Evolutionary conservation across 2,888 invertebrate species (phyloP).

Genomic region (Furcula furcula): DNA sequence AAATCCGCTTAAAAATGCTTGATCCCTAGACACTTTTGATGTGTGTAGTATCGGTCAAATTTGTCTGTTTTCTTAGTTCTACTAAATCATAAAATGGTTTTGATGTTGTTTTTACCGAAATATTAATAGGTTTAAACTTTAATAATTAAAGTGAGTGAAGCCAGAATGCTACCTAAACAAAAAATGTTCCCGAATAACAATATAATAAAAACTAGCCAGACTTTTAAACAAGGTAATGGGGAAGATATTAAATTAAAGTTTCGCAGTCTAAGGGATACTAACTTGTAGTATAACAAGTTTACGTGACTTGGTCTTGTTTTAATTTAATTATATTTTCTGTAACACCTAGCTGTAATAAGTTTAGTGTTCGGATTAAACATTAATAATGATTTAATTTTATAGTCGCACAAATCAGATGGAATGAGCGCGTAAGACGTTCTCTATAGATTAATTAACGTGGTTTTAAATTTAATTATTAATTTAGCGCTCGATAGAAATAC

Average conservation of each 20-base stretch:
- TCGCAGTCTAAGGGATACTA: constrained; percentile 3
- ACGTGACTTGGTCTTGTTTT: constrained; percentile 6
- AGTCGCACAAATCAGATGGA: constrained; percentile 1
- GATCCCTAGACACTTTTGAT: no score
- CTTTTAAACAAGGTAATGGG: not conserved
- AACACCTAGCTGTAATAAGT: not conserved
- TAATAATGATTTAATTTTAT: constrained; percentile 7
- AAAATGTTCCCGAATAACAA: no score
- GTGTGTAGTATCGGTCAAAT: no score
- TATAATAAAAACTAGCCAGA: no score
- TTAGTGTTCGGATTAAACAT: not conserved
- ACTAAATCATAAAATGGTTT: no score
- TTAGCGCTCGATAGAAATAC: not conserved
- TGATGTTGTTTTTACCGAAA: no score
- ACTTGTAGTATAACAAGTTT: constrained; percentile 9
- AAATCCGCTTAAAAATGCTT: no score
- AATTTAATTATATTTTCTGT: constrained; percentile 3
- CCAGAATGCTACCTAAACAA: no score
- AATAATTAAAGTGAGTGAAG: no score
- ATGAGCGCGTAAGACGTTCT: not conserved
- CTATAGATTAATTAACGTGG: constrained; percentile 6
- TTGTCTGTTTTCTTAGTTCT: no score
- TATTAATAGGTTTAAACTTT: no score
- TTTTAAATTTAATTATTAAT: constrained; percentile 4
- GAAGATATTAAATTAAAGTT: constrained; percentile 21